phyloP scores from a whole-genome alignment of 2,113 vertebrate genomes.

The Lonchura striata region DNA sequence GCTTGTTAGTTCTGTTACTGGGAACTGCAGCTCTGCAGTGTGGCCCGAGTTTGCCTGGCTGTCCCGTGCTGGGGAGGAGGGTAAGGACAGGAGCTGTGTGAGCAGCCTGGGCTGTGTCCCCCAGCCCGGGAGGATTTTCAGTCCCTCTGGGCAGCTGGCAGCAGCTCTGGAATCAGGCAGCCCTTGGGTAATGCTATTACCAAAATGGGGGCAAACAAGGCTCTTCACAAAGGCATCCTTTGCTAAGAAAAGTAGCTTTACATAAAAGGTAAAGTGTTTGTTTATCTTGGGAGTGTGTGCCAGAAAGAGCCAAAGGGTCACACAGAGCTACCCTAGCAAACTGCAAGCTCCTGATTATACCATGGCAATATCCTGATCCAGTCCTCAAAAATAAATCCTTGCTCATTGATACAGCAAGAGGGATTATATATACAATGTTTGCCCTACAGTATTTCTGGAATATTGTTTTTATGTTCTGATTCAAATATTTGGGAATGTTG shows the following conservation, averaged over 20 bases:
- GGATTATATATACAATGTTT: not conserved
- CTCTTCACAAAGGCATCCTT: not conserved
- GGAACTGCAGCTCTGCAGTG: not conserved
- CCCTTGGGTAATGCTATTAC: not conserved
- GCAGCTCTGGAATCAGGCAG: not conserved
- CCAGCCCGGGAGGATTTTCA: not conserved
- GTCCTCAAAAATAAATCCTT: not conserved
- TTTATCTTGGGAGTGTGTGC: not conserved
- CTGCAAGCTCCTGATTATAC: not conserved
- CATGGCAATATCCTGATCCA: not conserved
- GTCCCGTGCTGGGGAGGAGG: not conserved
- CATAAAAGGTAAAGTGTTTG: not conserved
- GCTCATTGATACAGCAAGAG: not conserved
- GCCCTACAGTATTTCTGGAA: not conserved
- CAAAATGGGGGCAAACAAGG: not conserved
- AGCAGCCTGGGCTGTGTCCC: not conserved
- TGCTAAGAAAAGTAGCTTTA: not conserved
- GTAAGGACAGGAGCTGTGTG: not conserved
- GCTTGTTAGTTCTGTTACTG: not conserved
- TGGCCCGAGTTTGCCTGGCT: not conserved
- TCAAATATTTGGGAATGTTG: not conserved
- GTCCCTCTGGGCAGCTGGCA: not conserved
- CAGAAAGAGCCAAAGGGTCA: not conserved
- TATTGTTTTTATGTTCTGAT: not conserved
- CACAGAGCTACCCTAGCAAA: not conserved